phyloP scores from a whole-genome alignment of 2,797 vertebrate genomes.

The Labeo calbasu region DNA sequence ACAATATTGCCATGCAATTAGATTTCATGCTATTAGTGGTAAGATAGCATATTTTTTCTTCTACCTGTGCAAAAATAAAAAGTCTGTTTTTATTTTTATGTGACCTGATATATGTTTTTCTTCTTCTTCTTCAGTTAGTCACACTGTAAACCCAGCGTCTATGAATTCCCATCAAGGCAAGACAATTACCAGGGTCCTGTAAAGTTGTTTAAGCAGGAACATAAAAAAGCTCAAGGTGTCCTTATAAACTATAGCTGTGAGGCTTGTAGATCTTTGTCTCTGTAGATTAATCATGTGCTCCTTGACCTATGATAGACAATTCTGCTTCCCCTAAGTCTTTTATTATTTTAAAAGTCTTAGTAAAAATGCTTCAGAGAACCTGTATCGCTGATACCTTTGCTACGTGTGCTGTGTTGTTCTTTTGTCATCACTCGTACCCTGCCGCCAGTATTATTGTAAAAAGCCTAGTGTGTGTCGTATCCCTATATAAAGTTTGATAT shows the following conservation, averaged over 20 bases:
- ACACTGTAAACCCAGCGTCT: neutral
- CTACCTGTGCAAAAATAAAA: neutral
- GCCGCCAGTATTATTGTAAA: slow-evolving; percentile 21
- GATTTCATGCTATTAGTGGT: too few species aligned
- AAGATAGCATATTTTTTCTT: too few species aligned
- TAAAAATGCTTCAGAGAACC: neutral
- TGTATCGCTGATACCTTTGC: neutral
- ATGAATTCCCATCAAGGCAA: neutral
- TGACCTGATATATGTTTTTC: neutral
- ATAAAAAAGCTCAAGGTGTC: neutral
- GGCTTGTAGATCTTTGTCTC: neutral
- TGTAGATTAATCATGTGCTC: neutral
- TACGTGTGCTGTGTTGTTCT: too few species aligned
- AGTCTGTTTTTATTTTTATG: neutral
- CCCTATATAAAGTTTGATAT: slow-evolving; percentile 11
- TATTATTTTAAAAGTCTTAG: neutral
- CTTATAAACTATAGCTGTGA: neutral
- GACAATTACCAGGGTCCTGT: neutral
- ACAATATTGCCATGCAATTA: neutral
- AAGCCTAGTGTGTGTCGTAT: slow-evolving; percentile 18
- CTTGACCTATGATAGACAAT: neutral
- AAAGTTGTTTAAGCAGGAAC: neutral
- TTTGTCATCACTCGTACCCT: neutral
- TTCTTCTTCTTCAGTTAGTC: neutral
- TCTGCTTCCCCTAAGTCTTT: neutral